Conservation (phyloP, 2,888 invertebrate species). For the Cantharis lateralis region DNA sequence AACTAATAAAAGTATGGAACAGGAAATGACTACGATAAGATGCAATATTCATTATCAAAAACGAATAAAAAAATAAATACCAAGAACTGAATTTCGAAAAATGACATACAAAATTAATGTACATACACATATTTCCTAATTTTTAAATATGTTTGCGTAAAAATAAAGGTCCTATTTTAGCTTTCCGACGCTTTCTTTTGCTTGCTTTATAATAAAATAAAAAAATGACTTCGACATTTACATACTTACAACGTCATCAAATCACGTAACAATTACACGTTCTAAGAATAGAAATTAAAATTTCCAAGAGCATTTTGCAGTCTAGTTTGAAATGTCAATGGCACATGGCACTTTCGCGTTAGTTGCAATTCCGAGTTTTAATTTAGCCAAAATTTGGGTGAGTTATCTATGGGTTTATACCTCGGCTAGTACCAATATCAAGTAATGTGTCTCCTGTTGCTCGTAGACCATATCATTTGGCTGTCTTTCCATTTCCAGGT, state of each 20-base stretch:
- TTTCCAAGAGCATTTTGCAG: neutral
- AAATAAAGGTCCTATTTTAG: too few species aligned
- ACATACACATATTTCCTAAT: neutral
- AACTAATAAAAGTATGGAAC: neutral
- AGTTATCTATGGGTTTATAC: neutral
- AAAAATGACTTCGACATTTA: neutral
- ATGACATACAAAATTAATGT: neutral
- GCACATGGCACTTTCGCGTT: neutral
- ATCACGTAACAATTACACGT: neutral
- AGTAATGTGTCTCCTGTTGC: neutral
- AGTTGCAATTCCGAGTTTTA: neutral
- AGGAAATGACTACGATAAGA: neutral
- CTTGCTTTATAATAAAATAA: too few species aligned
- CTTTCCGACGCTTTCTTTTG: too few species aligned
- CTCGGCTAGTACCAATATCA: too few species aligned
- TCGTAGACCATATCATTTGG: too few species aligned
- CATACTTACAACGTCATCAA: neutral
- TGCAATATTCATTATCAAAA: neutral
- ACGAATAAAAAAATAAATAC: neutral
- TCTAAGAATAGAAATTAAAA: neutral
- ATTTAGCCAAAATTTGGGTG: neutral
- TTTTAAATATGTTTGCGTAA: too few species aligned
- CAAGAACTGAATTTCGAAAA: neutral
- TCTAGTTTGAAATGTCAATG: neutral
- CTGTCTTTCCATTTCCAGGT: neutral